Base-by-base conservation (phyloP, 2,113 vertebrate genomes). In the Hippoglossus stenolepis region DNA sequence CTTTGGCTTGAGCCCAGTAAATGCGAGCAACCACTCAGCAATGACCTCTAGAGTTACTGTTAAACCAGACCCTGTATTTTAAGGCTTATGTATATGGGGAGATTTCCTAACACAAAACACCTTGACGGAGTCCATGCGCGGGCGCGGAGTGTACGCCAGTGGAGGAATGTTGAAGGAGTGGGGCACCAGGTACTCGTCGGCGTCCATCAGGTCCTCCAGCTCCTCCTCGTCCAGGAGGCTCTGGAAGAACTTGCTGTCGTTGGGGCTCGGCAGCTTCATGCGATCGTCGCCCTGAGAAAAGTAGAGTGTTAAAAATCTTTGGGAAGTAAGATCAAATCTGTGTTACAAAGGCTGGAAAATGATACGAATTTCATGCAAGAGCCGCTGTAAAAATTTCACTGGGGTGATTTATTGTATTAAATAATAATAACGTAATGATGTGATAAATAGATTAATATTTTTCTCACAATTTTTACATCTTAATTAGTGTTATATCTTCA, bases 241-340 rank as follows among this genome's bases (percentile, higher is more conserved):
- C 93, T 99, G 97, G 91, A 99, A 99, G 91, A 99, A 99, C 91
- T 99, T 99, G 95, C 98, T 98, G 93, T 99, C 97, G 1, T 95
- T 98, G 70, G 98, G 98, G 74, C 95, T 98, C 24, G 98, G 98
- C 62, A 99, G 95, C 91, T 98, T 99, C 97, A 99, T 99, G 6
- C 96, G 96, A 81, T 99, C 98, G 73, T 99, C 98, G 40, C 97
- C 98, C 98, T 99, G 70, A 62, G 54, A 56, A 73, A 57, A 78
- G 63, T 11, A 13, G 49, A n/a, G 60, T 38, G 13, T 54, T 10
- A 2, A 45, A 18, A 14, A 49, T 11, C 21, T 17, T 47, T 23
- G 13, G 40, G 26, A 26, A 64, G 38, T 5, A 26, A 18, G 21
- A 45, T 45, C 3, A 17, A 49, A 18, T 49, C 15, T 12, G 38